phyloP scores from a whole-genome alignment of 2,888 invertebrate species.

The Dryadula phaetusa region DNA sequence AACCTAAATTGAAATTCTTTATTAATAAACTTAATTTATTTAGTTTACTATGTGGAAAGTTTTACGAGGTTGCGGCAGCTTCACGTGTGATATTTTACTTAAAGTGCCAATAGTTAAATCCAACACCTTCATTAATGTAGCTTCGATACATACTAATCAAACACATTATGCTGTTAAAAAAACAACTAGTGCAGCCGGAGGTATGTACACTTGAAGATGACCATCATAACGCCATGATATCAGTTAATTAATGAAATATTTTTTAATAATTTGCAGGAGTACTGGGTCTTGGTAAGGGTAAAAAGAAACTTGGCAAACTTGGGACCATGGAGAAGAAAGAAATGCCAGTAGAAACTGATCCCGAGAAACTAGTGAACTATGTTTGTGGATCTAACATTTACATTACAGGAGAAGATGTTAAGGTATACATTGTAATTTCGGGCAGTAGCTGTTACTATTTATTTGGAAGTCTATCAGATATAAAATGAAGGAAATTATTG shows the following conservation, averaged over 20 bases:
- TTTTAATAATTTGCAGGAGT: conserved; percentile 61
- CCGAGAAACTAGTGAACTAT: conserved; percentile 88
- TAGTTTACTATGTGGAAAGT: conserved; percentile 21
- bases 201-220: conserved; percentile 47
- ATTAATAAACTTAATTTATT: background rate
- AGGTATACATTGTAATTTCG: conserved; percentile 70
- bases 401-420: conserved; percentile 91
- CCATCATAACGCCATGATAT: background rate
- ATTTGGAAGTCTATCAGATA: no score
- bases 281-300: conserved; percentile 82
- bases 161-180: conserved; percentile 66
- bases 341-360: conserved; percentile 94
- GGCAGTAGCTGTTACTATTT: no score
- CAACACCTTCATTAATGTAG: background rate
- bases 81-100: background rate
- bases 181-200: conserved; percentile 76
- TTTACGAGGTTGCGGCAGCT: conserved; percentile 1
- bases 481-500: no score
- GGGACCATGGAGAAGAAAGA: conserved; percentile 88
- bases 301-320: conserved; percentile 86
- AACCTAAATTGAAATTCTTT: background rate
- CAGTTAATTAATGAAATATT: no score
- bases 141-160: conserved; percentile 53
- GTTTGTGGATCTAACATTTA: conserved; percentile 95
- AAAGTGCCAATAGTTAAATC: background rate